phyloP scores from a whole-genome alignment of 2,888 invertebrate species.

The Protonemura montana region DNA sequence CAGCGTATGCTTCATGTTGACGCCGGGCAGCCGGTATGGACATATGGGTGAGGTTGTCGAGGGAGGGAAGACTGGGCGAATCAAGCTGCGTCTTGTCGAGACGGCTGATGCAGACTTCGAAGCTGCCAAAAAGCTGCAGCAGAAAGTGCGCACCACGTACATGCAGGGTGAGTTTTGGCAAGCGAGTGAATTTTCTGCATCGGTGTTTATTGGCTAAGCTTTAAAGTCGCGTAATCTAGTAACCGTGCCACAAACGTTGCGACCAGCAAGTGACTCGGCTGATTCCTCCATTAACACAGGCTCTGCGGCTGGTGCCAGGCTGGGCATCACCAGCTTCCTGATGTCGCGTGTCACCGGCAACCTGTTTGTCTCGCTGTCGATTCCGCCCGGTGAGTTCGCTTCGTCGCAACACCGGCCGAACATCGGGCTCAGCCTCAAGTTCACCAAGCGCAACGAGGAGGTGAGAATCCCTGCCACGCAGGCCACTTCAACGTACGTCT shows the following conservation, averaged over 20 bases:
- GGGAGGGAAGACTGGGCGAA: slow-evolving; percentile 64
- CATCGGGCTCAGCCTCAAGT: slow-evolving; percentile 91
- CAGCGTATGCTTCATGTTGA: slow-evolving; percentile 77
- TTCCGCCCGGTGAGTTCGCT: slow-evolving; percentile 44
- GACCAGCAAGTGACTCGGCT: neutral
- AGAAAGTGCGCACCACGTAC: slow-evolving; percentile 51
- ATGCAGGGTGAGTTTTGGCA: slow-evolving; percentile 32
- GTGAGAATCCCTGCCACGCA: slow-evolving; percentile 57
- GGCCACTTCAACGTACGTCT: neutral
- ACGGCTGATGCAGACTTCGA: slow-evolving; percentile 64
- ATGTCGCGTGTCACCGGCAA: slow-evolving; percentile 88
- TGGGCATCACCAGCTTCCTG: slow-evolving; percentile 73
- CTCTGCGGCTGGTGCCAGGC: slow-evolving; percentile 66
- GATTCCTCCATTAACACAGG: slow-evolving; percentile 53
- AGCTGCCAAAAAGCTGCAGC: slow-evolving; percentile 54
- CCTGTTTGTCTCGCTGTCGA: slow-evolving; percentile 69
- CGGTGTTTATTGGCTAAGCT: too few relatives aligned
- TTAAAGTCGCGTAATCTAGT: too few relatives aligned
- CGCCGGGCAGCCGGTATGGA: slow-evolving; percentile 78
- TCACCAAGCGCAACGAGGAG: slow-evolving; percentile 77
- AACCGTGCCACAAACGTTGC: too few relatives aligned
- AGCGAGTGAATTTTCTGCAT: too few relatives aligned
- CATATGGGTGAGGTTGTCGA: slow-evolving; percentile 73
- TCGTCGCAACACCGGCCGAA: slow-evolving; percentile 67
- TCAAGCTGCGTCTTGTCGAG: slow-evolving; percentile 66